These are phyloP conservation scores for Lepidocyrtoides sp. DNA, from an alignment of 2,888 invertebrate genomes.

Conservation along the genomic window DNA sequence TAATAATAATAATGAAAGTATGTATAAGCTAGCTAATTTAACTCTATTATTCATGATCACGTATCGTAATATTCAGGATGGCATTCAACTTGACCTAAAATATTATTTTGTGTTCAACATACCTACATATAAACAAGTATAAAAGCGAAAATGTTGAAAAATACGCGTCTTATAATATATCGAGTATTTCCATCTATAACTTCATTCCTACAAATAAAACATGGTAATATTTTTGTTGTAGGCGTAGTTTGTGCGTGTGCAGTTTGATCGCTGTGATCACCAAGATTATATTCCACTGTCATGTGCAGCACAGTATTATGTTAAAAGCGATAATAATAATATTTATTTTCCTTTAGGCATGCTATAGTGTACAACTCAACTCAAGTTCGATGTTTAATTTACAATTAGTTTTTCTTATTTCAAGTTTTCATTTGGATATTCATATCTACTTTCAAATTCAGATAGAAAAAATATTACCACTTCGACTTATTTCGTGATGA, in stretches of 20 bases:
- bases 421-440: no score
- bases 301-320: background rate
- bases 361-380: background rate
- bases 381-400: no score
- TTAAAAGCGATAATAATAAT: no score
- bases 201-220: background rate
- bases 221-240: conserved; percentile 7
- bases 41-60: no score
- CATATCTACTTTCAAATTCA: no score
- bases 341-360: no score
- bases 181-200: background rate
- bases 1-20: no score
- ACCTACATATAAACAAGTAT: background rate
- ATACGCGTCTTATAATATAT: background rate
- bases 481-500: conserved; percentile 9
- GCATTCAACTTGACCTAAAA: conserved; percentile 72
- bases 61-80: background rate
- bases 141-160: background rate
- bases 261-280: background rate
- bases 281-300: background rate
- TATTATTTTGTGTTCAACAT: background rate
- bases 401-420: no score
- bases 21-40: no score
- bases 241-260: conserved; percentile 37
- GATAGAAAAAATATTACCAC: no score